Percentiles rank a stretch among this genome's conserved stretches.
Conservation (phyloP, 2,113 vertebrate species). For the Gallinago paraguaiae region DNA sequence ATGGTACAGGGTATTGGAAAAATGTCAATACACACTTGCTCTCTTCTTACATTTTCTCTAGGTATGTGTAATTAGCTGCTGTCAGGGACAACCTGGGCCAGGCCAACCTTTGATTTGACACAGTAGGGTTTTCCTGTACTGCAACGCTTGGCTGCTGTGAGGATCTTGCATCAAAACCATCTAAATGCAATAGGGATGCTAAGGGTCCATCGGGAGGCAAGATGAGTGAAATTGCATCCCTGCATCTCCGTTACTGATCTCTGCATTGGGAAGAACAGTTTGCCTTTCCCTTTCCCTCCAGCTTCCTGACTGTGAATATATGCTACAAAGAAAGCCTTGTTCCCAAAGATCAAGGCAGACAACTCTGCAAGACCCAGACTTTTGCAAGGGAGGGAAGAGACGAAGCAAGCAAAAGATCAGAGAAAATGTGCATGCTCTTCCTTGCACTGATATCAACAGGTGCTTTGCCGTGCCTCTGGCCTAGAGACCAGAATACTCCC, state of each 20-base stretch:
- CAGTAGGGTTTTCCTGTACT: background rate
- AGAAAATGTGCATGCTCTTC: background rate
- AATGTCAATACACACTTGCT: background rate
- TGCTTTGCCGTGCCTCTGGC: background rate
- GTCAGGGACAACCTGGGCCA: background rate
- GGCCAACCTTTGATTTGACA: background rate
- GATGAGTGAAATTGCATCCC: background rate
- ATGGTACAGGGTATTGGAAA: background rate
- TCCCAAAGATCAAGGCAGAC: background rate
- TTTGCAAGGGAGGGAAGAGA: background rate
- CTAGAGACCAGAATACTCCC: fast-evolving
- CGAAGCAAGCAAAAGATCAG: background rate
- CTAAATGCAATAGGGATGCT: background rate
- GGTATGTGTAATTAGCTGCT: background rate
- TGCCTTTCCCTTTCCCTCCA: background rate
- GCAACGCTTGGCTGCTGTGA: background rate
- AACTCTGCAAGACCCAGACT: background rate
- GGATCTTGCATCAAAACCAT: fast-evolving
- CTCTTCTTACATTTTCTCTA: background rate
- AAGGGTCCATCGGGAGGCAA: background rate
- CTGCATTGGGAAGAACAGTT: background rate
- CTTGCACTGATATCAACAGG: fast-evolving
- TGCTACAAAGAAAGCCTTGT: background rate
- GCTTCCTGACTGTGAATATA: background rate
- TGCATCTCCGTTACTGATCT: background rate